These are phyloP conservation scores for Drosophila kuntzei DNA, from an alignment of 2,888 invertebrate species.

Conservation along the genomic window DNA sequence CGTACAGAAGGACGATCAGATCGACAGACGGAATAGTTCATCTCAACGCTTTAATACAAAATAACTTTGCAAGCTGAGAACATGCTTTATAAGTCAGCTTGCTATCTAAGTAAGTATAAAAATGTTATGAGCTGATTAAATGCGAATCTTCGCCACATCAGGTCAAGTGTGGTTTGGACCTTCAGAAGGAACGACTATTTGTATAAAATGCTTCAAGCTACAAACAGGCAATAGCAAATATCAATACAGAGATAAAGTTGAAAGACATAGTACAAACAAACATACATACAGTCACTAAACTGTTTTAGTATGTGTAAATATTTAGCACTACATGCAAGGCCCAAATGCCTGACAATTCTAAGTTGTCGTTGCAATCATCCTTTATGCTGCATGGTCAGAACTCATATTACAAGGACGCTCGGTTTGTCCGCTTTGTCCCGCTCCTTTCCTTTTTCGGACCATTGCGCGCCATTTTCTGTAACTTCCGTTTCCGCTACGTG, in stretches of 20 bases:
- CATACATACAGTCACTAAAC: conserved; percentile 31
- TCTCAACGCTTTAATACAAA: no score
- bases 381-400: conserved; percentile 55
- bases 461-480: conserved; percentile 73
- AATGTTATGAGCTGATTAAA: no score
- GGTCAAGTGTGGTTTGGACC: no score
- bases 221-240: conserved; percentile 13
- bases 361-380: conserved; percentile 56
- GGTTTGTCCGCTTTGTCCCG: not conserved
- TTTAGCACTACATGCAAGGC: conserved; percentile 64
- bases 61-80: no score
- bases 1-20: no score
- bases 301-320: conserved; percentile 80
- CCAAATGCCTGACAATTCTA: conserved; percentile 34
- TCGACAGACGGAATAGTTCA: no score
- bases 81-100: no score
- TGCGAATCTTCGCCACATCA: no score
- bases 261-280: no score
- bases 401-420: conserved; percentile 63
- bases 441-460: not conserved
- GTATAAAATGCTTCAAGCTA: conserved; percentile 8
- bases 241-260: conserved; percentile 31
- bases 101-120: no score
- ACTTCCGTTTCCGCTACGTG: conserved; percentile 72
- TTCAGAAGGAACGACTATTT: no score